Evolutionary conservation across 2,888 invertebrate species (phyloP), one percentile per base, ranked within the genome.

Genomic region (Tryphoninae sp.): DNA sequence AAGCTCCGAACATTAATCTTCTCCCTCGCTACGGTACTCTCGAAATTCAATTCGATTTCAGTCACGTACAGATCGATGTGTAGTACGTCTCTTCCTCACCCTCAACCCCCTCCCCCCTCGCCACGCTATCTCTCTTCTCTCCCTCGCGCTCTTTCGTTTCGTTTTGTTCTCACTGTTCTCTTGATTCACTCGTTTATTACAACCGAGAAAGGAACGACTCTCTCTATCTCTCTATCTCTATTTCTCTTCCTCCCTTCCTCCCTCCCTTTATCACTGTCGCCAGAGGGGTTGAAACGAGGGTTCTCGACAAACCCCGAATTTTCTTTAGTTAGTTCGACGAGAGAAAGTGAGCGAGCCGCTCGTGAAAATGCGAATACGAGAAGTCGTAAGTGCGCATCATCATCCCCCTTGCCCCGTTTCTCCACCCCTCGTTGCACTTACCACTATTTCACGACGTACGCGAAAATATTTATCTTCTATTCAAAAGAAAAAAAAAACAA

Each of bases 31-130:
- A 58, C 65, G 49, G 75, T 78, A 61, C 65, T 75, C 61, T 72
- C 75, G 75, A 65, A 81, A 81, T 78, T 67, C 67, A 75, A 81
- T 81, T 81, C 53, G 78, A 81, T 78, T 75, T 72, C 72, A 81
- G 67, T 81, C 78, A 74, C 71, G 78, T 78, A 65, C 78, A 74
- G 77, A 22, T 69, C 73, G 68, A 69, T 68, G 64, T 73, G 71
- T 67, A 75, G 71, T 67, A 71, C 64, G 65, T 55, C 55, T 55
- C 19, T 55, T 2, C 4, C 9, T 55, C 55, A 4, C 19, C 8
- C 55, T 55, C 45, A 2, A 2, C 13, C 45, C 3, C 13, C 45
- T 3, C 2, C 0, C 1, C 45, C 13, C 45, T 9, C 11, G 9
- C 13, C 45, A 8, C 7, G 0, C 7, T 4, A 11, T 45, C 45